Evolutionary conservation across 2,113 vertebrate species (phyloP), one percentile per base, ranked within the genome.

Genomic region (Oryzias celebensis): DNA sequence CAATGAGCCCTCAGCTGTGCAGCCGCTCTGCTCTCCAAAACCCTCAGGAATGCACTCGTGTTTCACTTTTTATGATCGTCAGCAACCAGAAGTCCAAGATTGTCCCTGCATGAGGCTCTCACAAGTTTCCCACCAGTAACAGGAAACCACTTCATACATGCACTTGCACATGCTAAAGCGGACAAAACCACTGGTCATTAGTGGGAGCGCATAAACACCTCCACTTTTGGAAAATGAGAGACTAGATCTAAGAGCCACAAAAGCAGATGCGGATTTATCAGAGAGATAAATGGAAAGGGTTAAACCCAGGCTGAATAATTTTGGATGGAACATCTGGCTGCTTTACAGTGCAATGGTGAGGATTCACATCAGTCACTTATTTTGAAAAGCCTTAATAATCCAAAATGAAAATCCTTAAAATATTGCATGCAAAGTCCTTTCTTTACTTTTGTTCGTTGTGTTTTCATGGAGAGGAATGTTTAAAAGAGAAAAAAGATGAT

Each of bases 51-150:
- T 90, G 88, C 52, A 85, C 87, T 90, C 90, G 51, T 46, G n/a
- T 90, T 90, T 91, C 91, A 91, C 86, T 87, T 88, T 88, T 90
- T 82, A 74, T 81, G 78, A 84, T 81, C 51, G 71, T 86, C 85
- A 81, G 81, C 87, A 74, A 52, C 57, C 70, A 50, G 73, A 76
- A 78, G 48, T 59, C 63, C 69, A 68, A 55, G 81, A 73, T 81
- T 31, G 55, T 73, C 68, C n/a, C 53, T 66, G 67, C 55, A 58
- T 23, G 78, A 42, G 45, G 77, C 77, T 74, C 65, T 78, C 57
- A 67, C 61, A 65, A 20, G 68, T 78, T 85, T 88, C 86, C 78
- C 83, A 87, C 82, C 79, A 61, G 85, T 81, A 87, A 88, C 83
- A 63, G 12, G 79, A 85, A 77, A 74, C 42, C 58, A 20, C 52